These are phyloP conservation scores for Alosa alosa DNA, from an alignment of 2,113 vertebrate genomes.

Conservation along the genomic window DNA sequence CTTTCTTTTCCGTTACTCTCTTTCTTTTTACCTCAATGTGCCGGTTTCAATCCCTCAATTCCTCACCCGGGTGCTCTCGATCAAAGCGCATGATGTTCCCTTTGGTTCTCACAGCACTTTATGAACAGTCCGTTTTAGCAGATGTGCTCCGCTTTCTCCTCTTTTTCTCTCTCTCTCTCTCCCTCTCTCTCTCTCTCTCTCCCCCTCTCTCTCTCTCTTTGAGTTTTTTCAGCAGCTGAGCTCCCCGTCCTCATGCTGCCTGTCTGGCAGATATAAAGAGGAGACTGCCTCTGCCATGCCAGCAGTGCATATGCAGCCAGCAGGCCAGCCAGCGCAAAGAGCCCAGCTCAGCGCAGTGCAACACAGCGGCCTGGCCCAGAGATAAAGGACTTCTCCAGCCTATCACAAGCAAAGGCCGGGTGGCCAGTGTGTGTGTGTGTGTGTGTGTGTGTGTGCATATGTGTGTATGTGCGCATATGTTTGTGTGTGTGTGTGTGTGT, in stretches of 20 bases:
- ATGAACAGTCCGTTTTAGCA: background rate
- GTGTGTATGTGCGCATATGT: background rate
- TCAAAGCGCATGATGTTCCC: conserved; percentile 3
- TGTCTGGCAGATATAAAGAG: conserved; percentile 23
- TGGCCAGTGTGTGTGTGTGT: conserved; percentile 10
- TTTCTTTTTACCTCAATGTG: background rate
- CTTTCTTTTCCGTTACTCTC: background rate
- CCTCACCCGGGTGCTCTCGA: conserved; percentile 12
- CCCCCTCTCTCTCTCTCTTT: conserved; percentile 18
- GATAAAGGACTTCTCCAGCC: conserved; percentile 1
- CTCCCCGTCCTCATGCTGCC: background rate
- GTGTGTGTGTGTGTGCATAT: conserved; percentile 12
- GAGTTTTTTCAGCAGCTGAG: background rate
- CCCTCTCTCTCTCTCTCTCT: background rate
- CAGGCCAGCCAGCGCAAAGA: background rate
- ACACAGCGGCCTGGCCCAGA: background rate
- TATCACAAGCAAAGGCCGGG: background rate
- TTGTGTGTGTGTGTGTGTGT: too few relatives aligned
- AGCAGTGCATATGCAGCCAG: background rate
- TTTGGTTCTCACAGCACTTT: conserved; percentile 9
- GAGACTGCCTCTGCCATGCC: background rate
- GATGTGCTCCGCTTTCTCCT: conserved; percentile 8
- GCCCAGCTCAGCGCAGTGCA: background rate
- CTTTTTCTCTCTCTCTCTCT: background rate
- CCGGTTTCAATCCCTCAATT: background rate